phyloP scores from a whole-genome alignment of 2,113 vertebrate genomes.

The Stigmatopora nigra region DNA sequence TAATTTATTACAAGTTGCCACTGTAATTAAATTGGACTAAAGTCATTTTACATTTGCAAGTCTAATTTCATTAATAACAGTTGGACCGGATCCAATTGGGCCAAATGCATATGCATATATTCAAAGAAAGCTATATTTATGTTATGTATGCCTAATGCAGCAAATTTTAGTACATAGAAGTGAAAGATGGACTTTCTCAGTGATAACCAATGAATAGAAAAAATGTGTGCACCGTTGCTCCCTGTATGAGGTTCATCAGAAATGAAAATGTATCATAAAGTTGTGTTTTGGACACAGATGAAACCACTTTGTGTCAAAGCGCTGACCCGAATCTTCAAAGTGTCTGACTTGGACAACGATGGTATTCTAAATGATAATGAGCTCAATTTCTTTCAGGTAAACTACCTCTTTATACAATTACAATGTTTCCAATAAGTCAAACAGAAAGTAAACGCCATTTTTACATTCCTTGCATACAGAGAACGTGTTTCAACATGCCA shows the following conservation, averaged over 20 bases:
- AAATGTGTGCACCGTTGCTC: background rate
- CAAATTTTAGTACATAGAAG: too few relatives aligned
- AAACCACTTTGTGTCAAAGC: conserved; percentile 88
- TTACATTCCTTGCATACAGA: conserved; percentile 42
- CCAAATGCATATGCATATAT: too few relatives aligned
- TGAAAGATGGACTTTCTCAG: background rate
- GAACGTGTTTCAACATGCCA: conserved; percentile 92
- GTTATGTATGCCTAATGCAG: too few relatives aligned
- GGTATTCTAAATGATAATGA: conserved; percentile 90
- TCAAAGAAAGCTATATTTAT: too few relatives aligned
- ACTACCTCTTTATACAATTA: background rate
- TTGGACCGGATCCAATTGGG: too few relatives aligned
- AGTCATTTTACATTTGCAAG: too few relatives aligned
- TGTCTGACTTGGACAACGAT: conserved; percentile 94
- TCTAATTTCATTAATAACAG: too few relatives aligned
- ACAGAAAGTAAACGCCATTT: background rate
- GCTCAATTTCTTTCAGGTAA: conserved; percentile 97
- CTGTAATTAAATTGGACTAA: too few relatives aligned
- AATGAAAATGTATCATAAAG: background rate
- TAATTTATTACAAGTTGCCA: background rate
- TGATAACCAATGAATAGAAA: background rate
- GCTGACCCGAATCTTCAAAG: conserved; percentile 91
- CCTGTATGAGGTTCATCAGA: background rate
- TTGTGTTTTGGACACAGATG: conserved; percentile 69
- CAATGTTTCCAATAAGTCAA: background rate